These are phyloP conservation scores for Enteromius unitaeniatus DNA, from an alignment of 2,797 vertebrate species.

Conservation along the genomic window DNA sequence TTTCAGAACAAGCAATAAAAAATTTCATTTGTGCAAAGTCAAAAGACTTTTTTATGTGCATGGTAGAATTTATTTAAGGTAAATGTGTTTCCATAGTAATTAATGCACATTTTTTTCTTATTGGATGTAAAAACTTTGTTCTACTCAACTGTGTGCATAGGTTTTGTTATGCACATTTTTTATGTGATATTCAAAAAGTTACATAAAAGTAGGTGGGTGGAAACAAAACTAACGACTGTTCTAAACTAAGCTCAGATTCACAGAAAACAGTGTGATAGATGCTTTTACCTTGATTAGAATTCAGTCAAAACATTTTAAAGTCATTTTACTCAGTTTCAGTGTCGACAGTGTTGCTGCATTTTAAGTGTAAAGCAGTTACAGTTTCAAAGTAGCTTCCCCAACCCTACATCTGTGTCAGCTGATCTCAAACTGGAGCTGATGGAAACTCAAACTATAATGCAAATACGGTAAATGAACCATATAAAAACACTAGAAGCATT, in stretches of 20 bases:
- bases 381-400: not conserved
- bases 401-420: not conserved
- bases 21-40: too few species aligned
- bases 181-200: not conserved
- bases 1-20: too few species aligned
- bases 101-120: not conserved
- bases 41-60: too few species aligned
- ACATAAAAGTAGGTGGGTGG: not conserved
- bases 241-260: not conserved
- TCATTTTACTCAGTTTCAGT: not conserved
- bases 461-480: constrained; percentile 30
- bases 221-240: not conserved
- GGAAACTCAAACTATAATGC: constrained; percentile 7
- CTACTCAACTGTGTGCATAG: not conserved
- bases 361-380: not conserved
- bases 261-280: not conserved
- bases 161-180: not conserved
- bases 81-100: not conserved
- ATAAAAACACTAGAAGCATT: constrained; percentile 24
- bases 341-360: not conserved
- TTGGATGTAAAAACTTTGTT: not conserved
- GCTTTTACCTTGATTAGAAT: not conserved
- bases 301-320: not conserved
- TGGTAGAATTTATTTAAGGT: not conserved
- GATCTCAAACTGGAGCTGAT: constrained; percentile 31